These are phyloP conservation scores for Torymus aiolomorphi DNA, from an alignment of 2,888 invertebrate genomes.

Conservation along the genomic window DNA sequence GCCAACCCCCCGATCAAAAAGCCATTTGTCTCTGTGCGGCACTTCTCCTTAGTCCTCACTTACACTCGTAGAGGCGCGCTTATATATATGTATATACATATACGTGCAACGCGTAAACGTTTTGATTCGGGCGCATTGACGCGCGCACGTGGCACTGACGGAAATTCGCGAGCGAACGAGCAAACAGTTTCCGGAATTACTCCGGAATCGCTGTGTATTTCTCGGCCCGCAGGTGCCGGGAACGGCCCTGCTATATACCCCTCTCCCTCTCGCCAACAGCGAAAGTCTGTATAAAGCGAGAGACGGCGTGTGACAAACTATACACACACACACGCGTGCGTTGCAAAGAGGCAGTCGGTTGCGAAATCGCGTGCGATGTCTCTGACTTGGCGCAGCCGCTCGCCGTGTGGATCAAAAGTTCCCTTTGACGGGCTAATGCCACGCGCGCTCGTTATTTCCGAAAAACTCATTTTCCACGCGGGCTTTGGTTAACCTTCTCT, in stretches of 20 bases:
- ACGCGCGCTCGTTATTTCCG: too few species aligned
- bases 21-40: conserved; percentile 29
- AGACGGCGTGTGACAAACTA: too few species aligned
- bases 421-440: too few species aligned
- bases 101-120: conserved; percentile 11
- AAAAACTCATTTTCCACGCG: too few species aligned
- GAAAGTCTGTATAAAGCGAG: background rate
- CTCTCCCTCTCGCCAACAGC: background rate
- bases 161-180: conserved; percentile 25
- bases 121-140: conserved; percentile 25
- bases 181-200: conserved; percentile 35
- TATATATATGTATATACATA: background rate
- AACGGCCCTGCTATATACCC: conserved; percentile 7
- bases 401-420: too few species aligned
- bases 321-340: too few species aligned
- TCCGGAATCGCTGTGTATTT: conserved; percentile 5
- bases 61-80: background rate
- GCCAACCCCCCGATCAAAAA: conserved; percentile 27
- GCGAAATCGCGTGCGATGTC: background rate
- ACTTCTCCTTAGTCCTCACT: background rate
- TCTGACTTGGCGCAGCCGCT: too few species aligned
- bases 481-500: too few species aligned
- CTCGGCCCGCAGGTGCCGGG: conserved; percentile 22
- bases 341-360: background rate
- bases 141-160: conserved; percentile 11